These are phyloP conservation scores for Daboia siamensis DNA, from an alignment of 2,113 vertebrate species.

Conservation along the genomic window DNA sequence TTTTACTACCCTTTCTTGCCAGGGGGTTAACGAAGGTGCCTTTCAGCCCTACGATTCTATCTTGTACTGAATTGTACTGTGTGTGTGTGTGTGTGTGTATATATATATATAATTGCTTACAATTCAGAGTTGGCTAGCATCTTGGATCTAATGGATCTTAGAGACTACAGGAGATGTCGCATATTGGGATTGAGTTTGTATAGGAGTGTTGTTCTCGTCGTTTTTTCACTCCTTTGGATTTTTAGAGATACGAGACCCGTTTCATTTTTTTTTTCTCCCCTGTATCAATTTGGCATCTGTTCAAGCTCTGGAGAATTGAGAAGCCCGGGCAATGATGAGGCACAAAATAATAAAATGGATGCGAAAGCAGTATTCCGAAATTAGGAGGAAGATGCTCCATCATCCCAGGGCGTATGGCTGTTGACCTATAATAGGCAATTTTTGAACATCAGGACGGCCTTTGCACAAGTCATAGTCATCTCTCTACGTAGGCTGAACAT, in stretches of 20 bases:
- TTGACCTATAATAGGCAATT: not conserved
- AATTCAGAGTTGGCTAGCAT: not conserved
- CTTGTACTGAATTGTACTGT: no score
- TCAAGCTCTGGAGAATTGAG: not conserved
- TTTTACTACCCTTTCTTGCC: no score
- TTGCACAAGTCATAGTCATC: not conserved
- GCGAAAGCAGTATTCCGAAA: not conserved
- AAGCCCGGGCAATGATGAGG: not conserved
- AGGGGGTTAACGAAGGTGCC: not conserved
- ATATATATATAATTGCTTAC: no score
- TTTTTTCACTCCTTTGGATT: not conserved
- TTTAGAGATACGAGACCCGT: not conserved
- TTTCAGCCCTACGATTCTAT: not conserved
- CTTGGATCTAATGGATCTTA: not conserved
- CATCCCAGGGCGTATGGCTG: not conserved
- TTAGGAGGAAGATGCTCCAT: not conserved
- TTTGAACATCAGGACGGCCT: not conserved
- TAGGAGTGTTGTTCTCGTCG: no score
- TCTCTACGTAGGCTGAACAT: not conserved
- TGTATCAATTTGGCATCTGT: not conserved
- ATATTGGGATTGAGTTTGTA: not conserved
- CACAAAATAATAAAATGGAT: not conserved
- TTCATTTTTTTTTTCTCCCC: not conserved
- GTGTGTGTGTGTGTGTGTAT: no score
- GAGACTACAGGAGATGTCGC: not conserved